Conservation (phyloP, 2,888 invertebrate genomes). For the Philereme vetulata region DNA sequence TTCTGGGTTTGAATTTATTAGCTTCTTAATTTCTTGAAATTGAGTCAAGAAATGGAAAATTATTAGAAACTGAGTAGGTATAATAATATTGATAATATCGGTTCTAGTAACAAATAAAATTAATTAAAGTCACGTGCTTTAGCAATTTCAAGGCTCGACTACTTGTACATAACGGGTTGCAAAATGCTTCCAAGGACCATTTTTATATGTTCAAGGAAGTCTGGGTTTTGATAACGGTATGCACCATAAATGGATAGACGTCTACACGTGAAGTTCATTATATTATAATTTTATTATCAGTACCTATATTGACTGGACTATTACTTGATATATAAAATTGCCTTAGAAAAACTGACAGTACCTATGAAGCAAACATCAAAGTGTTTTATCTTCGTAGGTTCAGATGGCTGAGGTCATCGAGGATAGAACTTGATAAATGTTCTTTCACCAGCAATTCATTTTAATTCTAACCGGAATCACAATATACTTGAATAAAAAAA, state of each 20-base stretch:
- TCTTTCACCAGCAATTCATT: no score
- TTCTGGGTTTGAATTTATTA: constrained; percentile 7
- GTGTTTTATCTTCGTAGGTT: no score
- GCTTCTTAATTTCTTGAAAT: constrained; percentile 7
- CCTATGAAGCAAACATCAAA: no score
- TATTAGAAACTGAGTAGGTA: constrained; percentile 7
- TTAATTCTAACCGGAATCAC: no score
- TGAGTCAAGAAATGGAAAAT: constrained; percentile 15
- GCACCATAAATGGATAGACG: constrained; percentile 37
- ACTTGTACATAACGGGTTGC: constrained; percentile 60
- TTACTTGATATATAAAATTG: no score
- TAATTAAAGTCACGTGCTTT: constrained; percentile 63
- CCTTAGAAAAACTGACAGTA: no score
- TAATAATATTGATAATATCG: constrained; percentile 15
- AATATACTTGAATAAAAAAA: no score
- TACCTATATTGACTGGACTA: no score
- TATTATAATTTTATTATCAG: no score
- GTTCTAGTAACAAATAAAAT: constrained; percentile 42
- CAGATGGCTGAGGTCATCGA: no score
- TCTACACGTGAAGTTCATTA: neutral
- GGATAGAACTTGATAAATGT: no score
- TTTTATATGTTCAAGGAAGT: constrained; percentile 60
- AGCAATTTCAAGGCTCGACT: constrained; percentile 60
- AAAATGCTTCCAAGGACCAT: constrained; percentile 60
- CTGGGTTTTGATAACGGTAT: constrained; percentile 55